Conservation (phyloP, 2,113 vertebrate genomes). For the Canis aureus region DNA sequence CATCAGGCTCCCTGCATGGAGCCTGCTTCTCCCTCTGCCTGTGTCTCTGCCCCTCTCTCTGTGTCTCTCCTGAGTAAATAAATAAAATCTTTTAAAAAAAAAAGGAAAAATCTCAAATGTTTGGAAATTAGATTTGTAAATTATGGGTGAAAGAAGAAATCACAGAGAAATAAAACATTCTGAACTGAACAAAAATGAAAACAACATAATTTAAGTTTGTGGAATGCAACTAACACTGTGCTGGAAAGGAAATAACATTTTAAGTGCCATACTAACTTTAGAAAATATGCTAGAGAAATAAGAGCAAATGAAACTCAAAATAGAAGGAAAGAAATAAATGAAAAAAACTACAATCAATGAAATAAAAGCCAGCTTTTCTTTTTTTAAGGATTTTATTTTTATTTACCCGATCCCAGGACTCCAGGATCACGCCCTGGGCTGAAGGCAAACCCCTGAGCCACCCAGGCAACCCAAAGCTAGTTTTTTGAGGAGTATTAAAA, state of each 20-base stretch:
- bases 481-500: background rate
- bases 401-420: background rate
- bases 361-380: too few relatives aligned
- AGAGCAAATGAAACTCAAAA: constrained; percentile 30
- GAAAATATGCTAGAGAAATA: constrained; percentile 8
- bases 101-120: background rate
- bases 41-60: too few relatives aligned
- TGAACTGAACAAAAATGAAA: constrained; percentile 23
- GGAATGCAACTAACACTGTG: background rate
- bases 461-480: background rate
- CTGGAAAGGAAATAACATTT: background rate
- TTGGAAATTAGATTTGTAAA: background rate
- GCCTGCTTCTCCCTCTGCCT: too few relatives aligned
- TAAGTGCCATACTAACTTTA: background rate
- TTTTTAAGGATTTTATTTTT: background rate
- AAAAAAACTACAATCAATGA: too few relatives aligned
- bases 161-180: background rate
- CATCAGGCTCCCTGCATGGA: too few relatives aligned
- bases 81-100: too few relatives aligned
- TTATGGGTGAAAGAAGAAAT: background rate
- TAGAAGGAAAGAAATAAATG: background rate
- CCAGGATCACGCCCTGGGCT: too few relatives aligned
- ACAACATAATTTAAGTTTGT: background rate
- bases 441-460: too few relatives aligned
- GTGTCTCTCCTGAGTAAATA: too few relatives aligned